These are phyloP conservation scores for Drosophila neonasuta DNA, from an alignment of 2,888 invertebrate species.

Conservation along the genomic window DNA sequence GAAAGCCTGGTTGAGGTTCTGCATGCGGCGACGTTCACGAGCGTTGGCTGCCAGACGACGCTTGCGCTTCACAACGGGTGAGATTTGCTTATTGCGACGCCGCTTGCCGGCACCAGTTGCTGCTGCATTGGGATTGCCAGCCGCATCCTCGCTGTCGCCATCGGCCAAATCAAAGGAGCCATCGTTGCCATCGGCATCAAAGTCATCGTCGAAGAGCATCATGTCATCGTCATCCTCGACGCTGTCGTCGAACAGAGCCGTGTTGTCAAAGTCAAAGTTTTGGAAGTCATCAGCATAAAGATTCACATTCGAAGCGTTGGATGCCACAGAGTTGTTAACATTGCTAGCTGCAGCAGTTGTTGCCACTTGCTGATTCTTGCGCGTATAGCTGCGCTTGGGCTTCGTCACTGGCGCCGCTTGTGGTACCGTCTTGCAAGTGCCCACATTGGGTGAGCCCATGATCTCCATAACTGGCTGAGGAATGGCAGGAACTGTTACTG, in stretches of 20 bases:
- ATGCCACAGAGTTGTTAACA: constrained; percentile 8
- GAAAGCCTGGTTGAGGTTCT: constrained; percentile 96
- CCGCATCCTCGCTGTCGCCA: constrained; percentile 67
- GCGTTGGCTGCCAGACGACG: constrained; percentile 96
- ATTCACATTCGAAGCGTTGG: constrained; percentile 49
- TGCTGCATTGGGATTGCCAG: constrained; percentile 28
- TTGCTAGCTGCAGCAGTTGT: constrained; percentile 8
- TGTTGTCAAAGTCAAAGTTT: constrained; percentile 80
- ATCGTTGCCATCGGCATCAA: constrained; percentile 72
- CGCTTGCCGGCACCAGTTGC: constrained; percentile 81
- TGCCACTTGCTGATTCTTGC: constrained; percentile 62
- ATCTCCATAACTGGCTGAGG: constrained; percentile 46
- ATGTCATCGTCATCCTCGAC: constrained; percentile 80
- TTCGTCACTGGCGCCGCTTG: constrained; percentile 46
- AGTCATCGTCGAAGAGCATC: constrained; percentile 79
- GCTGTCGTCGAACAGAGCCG: constrained; percentile 79
- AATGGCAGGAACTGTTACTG: constrained; percentile 1
- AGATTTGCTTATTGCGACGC: constrained; percentile 87
- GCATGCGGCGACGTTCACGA: constrained; percentile 95
- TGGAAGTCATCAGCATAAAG: constrained; percentile 75
- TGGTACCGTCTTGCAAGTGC: constrained; percentile 76
- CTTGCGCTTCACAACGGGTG: constrained; percentile 90
- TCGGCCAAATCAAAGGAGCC: constrained; percentile 73
- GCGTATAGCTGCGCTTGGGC: constrained; percentile 77
- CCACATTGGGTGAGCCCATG: constrained; percentile 80